Base-by-base conservation (phyloP, 2,797 vertebrate species). In the Sebastes nivosus region DNA sequence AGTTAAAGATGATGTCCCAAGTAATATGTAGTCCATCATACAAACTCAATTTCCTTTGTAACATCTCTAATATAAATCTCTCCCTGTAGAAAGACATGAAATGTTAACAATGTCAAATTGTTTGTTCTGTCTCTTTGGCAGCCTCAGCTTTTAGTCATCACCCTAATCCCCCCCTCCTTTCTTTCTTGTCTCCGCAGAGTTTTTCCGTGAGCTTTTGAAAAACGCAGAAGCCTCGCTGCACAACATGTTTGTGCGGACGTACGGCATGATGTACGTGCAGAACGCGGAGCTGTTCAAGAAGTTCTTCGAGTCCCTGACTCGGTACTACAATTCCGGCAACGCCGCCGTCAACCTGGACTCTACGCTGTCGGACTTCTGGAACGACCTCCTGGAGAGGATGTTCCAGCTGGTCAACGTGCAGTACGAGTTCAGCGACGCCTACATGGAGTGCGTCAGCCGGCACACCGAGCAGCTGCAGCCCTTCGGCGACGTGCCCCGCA, bases 361-460 rank as follows among this genome's bases (percentile, higher is more conserved):
- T 81, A 98, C 98, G 98, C 95, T 99, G 71, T 95, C 97, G 0
- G 98, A 99, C 8, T 99, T 99, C 95, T 99, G 98, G 98, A 96
- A 96, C 0, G 97, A 97, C 59, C 95, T 99, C 10, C 95, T 99
- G 91, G 98, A 99, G 94, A 95, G 98, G 84, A 99, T 99, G 98
- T 99, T 99, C 93, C 95, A 94, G 11, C 93, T 99, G 83, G 97
- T 99, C 80, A 99, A 99, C 77, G 97, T 97, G 0, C 98, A 99
- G 95, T 97, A 97, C 75, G 97, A 98, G 66, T 99, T 99, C 92
- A 97, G 94, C 0, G 97, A 98, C 0, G 94, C 96, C 50, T 99
- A 99, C 92, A 97, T 99, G 79, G 98, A 99, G 86, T 99, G 98
- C 0, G 97, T 99, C 88, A 98, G 97, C 95, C 97, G 94, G 57